Evolutionary conservation across 2,888 invertebrate species (phyloP), one percentile per base, ranked within the genome.

Genomic region (Saturnia japonica): DNA sequence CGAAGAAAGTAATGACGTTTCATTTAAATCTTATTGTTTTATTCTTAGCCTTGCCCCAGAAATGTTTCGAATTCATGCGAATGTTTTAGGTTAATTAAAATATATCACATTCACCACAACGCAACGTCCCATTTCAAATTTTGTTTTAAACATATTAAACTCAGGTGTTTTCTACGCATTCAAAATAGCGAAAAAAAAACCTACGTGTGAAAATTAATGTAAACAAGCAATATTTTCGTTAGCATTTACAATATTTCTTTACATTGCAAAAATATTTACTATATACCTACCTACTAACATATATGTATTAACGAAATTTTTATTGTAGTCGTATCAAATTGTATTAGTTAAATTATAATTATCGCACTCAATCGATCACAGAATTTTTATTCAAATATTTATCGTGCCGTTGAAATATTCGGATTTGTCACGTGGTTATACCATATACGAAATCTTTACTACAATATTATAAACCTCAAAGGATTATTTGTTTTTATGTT

Each of bases 1-100:
- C 43, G 67, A 71, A 76, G 77, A 80, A 78, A 80, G 75, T 75
- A 71, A 72, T 72, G 60, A 64, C 47, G 57, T 72, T 74, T 71
- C 74, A 72, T 75, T 75, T 77, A 60, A 70, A 72, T 71, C 12
- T 71, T 67, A 64, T 64, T 72, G 54, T 71, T 51, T 43, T 68
- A 66, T 67, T 71, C 47, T 70, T 62, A 67, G n/a, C 70, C 70
- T 70, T 71, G 66, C 47, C 67, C 57, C 67, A 70, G 64, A 72
- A 70, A 69, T 47, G 51, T 57, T 45, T 54, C 70, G 67, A 68
- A 73, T 72, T 45, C 25, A 69, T 54, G 54, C 54, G 40, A 64
- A 64, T 64, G 64, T 64, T 64, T 62, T 64, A 34, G 40, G 64
- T 64, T 64, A 60, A 60, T 60, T 60, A 60, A 60, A 60, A 28